Percentiles rank a stretch among this genome's conserved stretches.
These are phyloP conservation scores for Apomyelois bistriatella DNA, from an alignment of 2,888 invertebrate genomes.

Conservation along the genomic window DNA sequence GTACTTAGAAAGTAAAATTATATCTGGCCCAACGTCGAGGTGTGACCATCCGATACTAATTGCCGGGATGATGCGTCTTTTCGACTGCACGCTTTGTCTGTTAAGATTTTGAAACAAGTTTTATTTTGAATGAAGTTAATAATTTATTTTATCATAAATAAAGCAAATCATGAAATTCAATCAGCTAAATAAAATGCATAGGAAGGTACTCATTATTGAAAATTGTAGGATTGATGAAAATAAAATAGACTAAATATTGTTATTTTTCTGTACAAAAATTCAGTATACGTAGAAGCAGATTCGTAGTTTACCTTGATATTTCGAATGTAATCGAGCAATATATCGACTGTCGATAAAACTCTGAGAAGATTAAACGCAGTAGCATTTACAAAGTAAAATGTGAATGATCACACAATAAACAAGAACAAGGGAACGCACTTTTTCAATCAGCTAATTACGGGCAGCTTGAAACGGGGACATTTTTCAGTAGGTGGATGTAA, in stretches of 20 bases:
- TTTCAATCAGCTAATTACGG: constrained; percentile 69
- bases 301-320: constrained; percentile 7
- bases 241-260: too few species aligned
- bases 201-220: too few species aligned
- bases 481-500: constrained; percentile 57
- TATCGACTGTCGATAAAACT: constrained; percentile 25
- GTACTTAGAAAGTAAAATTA: constrained; percentile 77
- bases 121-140: constrained; percentile 7
- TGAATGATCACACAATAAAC: constrained; percentile 47
- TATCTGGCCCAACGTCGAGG: constrained; percentile 70
- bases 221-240: too few species aligned
- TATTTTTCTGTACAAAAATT: too few species aligned
- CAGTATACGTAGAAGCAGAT: neutral
- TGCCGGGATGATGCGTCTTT: constrained; percentile 51
- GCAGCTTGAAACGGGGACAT: constrained; percentile 60
- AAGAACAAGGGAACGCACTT: constrained; percentile 62
- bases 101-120: neutral
- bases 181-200: too few species aligned
- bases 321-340: constrained; percentile 12
- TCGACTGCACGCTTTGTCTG: constrained; percentile 10
- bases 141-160: neutral
- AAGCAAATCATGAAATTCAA: too few species aligned
- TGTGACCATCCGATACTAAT: constrained; percentile 79
- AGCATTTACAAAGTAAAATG: constrained; percentile 39
- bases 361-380: constrained; percentile 43